Evolutionary conservation across 2,797 vertebrate genomes (phyloP).

Genomic region (Gambelia wislizenii): DNA sequence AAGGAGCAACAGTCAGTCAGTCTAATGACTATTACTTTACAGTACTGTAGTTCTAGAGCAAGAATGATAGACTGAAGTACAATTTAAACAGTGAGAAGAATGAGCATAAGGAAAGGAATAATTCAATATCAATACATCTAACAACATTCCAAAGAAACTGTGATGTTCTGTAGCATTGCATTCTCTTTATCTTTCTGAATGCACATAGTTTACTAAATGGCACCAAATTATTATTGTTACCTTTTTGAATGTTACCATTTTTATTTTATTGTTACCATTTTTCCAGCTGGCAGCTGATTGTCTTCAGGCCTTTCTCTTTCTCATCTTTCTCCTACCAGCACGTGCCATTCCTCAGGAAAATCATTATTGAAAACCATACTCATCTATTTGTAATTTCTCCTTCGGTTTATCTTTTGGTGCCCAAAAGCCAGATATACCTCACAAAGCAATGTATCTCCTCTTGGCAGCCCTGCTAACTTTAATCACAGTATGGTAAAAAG

Average conservation of each 20-base stretch:
- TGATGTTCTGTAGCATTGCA: neutral
- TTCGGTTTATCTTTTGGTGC: neutral
- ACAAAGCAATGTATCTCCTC: neutral
- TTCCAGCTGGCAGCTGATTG: neutral
- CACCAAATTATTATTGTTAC: neutral
- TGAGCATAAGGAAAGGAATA: neutral
- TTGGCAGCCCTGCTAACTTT: neutral
- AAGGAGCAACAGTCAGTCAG: neutral
- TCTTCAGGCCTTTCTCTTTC: neutral
- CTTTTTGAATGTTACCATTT: too few relatives aligned
- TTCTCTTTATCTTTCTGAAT: neutral
- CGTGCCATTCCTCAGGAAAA: neutral
- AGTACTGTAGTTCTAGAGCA: neutral
- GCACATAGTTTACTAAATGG: too few relatives aligned
- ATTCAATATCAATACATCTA: too few relatives aligned
- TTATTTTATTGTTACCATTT: too few relatives aligned
- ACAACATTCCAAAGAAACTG: neutral
- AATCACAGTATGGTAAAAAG: too few relatives aligned
- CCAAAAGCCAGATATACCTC: neutral
- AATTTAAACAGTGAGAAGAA: neutral
- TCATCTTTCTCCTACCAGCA: neutral
- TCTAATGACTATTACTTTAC: neutral
- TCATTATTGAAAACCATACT: neutral
- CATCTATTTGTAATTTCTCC: neutral
- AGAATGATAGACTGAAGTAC: neutral